phyloP scores from a whole-genome alignment of 1,140 invertebrate species.

The Tetraneura akinire region DNA sequence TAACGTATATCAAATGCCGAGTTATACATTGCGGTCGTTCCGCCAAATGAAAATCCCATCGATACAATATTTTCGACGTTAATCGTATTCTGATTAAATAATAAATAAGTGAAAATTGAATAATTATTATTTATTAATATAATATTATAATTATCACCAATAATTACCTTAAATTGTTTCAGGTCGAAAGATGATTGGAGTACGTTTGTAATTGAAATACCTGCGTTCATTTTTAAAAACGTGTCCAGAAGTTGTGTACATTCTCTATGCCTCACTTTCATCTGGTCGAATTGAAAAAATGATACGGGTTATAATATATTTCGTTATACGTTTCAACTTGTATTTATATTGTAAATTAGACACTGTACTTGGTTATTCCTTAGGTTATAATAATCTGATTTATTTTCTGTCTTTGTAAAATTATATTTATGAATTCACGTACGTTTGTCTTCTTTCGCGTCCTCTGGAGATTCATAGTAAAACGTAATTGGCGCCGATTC shows the following conservation, averaged over 20 bases:
- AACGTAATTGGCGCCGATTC: constrained; percentile 63
- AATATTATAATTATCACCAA: no score
- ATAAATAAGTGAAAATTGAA: no score
- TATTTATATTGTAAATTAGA: no score
- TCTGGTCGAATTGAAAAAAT: constrained; percentile 55
- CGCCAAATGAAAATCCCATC: constrained; percentile 73
- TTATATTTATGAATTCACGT: constrained; percentile 57
- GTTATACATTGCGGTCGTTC: constrained; percentile 65
- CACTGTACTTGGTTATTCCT: constrained; percentile 46
- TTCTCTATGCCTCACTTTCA: constrained; percentile 63
- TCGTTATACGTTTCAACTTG: no score
- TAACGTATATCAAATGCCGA: constrained; percentile 63
- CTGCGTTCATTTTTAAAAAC: constrained; percentile 63
- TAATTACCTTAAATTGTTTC: constrained; percentile 55
- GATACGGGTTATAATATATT: background rate
- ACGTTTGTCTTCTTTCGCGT: constrained; percentile 56
- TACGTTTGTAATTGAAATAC: constrained; percentile 62
- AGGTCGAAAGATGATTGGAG: constrained; percentile 60
- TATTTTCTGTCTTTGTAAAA: constrained; percentile 50
- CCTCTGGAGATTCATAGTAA: constrained; percentile 59
- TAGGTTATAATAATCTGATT: background rate
- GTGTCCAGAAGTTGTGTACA: constrained; percentile 63
- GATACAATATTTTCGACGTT: constrained; percentile 62
- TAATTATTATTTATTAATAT: no score
- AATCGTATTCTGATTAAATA: constrained; percentile 60